Conservation (phyloP, 2,113 vertebrate species). For the Galemys pyrenaicus region DNA sequence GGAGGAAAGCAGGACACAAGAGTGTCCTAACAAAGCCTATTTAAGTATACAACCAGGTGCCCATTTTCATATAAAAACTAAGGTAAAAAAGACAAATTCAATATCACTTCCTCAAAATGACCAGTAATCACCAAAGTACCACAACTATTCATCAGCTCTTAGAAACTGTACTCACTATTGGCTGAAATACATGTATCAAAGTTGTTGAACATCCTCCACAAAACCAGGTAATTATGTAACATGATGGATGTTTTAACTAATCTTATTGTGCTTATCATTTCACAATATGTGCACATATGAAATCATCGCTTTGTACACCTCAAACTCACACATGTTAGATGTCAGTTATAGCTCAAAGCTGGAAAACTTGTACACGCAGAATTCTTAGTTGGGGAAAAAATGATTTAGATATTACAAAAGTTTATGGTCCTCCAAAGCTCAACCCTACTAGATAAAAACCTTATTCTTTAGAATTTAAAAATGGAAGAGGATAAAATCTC, state of each 20-base stretch:
- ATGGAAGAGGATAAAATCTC: not conserved
- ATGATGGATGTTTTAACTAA: not conserved
- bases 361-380: not conserved
- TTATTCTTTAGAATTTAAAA: not conserved
- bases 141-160: not conserved
- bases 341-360: not conserved
- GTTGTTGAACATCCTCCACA: not conserved
- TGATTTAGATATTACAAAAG: not conserved
- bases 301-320: not conserved
- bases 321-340: not conserved
- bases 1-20: not conserved
- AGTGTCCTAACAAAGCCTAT: not conserved
- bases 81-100: constrained; percentile 1
- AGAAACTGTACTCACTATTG: constrained; percentile 13
- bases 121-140: not conserved
- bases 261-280: not conserved
- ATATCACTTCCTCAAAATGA: not conserved
- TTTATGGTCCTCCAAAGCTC: not conserved
- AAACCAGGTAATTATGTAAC: not conserved
- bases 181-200: not conserved
- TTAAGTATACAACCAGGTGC: not conserved
- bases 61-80: constrained; percentile 29
- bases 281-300: not conserved
- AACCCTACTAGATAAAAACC: not conserved
- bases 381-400: not conserved